Evolutionary conservation across 2,797 vertebrate species (phyloP), one percentile per base, ranked within the genome.

Genomic region (Gobio occitaniae): DNA sequence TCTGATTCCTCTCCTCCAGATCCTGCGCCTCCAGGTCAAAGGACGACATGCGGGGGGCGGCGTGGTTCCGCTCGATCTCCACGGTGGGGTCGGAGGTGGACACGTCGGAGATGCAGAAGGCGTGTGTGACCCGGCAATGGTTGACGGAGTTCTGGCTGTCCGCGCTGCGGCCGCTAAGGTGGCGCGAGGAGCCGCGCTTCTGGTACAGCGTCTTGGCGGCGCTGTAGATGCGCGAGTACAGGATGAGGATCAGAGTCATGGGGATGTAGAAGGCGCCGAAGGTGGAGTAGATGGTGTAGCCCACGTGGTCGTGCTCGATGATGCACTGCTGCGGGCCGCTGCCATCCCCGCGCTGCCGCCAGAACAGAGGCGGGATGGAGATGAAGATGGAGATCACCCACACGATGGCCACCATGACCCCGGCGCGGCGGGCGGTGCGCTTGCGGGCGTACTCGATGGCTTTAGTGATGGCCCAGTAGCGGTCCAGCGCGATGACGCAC

Each of bases 401-500:
- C 54, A 96, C 96, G 0, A 89, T 92, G 56, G 89, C 91, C 48
- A 98, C 94, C 96, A 97, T 97, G 86, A 93, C 47, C 5, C 93
- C 94, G 1, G 96, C 95, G 2, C 96, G 95, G 65, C 93, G 95
- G 0, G 93, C 91, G 0, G 97, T 97, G 90, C 97, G 95, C 90
- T 96, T 97, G 84, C 95, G 94, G 86, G 96, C 94, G 0, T 97
- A 97, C 70, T 97, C 96, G 0, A 97, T 94, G 1, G 97, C 97
- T 0, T 97, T 95, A 6, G 96, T 97, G 91, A 98, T 97, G 75
- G 97, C 97, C 97, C 97, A 97, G 92, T 97, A 97, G 76, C 97
- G 95, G 90, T 97, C 97, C 87, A 98, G 91, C 0, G 97, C 97
- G 61, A 98, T 98, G 77, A 96, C 96, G 0, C 97, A 97, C 85